Conservation (phyloP, 2,797 vertebrate species). For the Uromys caudimaculatus region DNA sequence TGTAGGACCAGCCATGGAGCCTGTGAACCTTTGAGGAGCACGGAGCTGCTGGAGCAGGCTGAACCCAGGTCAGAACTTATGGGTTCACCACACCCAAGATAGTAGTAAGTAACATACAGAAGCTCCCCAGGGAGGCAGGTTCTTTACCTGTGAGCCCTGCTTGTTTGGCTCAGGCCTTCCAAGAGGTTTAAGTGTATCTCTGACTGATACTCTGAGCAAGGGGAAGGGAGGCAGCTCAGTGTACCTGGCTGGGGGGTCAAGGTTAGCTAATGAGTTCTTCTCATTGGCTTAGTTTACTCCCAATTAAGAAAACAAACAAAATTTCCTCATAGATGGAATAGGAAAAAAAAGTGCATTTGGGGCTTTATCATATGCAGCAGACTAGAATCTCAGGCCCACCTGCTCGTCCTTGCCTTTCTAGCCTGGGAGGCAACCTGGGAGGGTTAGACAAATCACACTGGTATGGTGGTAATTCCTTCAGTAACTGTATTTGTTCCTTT, state of each 20-base stretch:
- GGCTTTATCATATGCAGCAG: background rate
- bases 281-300: background rate
- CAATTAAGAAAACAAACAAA: constrained; percentile 32
- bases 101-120: background rate
- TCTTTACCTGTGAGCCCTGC: background rate
- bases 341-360: background rate
- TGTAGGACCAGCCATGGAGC: background rate
- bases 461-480: background rate
- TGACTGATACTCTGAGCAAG: background rate
- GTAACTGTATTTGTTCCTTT: background rate
- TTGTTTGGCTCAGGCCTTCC: background rate
- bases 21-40: background rate
- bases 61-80: background rate
- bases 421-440: background rate
- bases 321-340: background rate
- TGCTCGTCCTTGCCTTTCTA: background rate
- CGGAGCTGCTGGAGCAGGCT: background rate
- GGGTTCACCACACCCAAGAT: background rate
- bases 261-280: background rate
- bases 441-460: background rate
- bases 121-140: background rate
- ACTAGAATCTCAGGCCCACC: too few relatives aligned
- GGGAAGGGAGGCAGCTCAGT: background rate
- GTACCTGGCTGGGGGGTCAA: background rate
- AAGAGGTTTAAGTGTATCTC: background rate